Evolutionary conservation across 2,113 vertebrate genomes (phyloP), one percentile per base, ranked within the genome.

Genomic region (Myanophis thanlyinensis): DNA sequence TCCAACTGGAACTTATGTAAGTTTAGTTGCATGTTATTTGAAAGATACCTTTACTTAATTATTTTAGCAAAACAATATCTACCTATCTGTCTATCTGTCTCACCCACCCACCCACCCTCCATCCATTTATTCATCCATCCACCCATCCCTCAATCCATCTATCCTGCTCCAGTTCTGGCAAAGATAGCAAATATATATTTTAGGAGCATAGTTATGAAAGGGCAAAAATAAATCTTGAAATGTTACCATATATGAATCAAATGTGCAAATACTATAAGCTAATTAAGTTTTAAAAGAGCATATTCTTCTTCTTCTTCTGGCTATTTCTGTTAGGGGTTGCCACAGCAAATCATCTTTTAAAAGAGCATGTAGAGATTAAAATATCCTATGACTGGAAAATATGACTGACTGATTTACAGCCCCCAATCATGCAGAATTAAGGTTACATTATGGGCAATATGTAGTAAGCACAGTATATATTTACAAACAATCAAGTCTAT

Each of bases 351-450:
- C n/a, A n/a, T n/a, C n/a, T 90, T 27, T 92, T 90, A 89, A 73
- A 93, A 94, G 5, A 59, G 51, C 49, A 52, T 88, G 59, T 56
- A 44, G 89, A 51, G 67, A 89, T 92, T 93, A 94, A 40, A 92
- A 52, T 90, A 92, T 73, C 91, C 84, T 47, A 91, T 22, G 27
- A 88, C 18, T 88, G 20, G 35, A 94, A 92, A 35, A 94, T 91
- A 62, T 89, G 90, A 96, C 59, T 93, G 87, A 51, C 1, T 94
- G 59, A 87, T 91, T 73, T 92, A 89, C 15, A 89, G 44, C 40
- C 20, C 22, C 40, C 89, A 73, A 94, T 48, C 94, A 93, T 91
- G 54, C 80, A 92, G 95, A 93, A 87, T 84, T 92, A 90, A 94
- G 91, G 92, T 85, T 13, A 12, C 3, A 7, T 91, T 85, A 90